These are phyloP conservation scores for Pitta sordida DNA, from an alignment of 2,113 vertebrate species.

Conservation along the genomic window DNA sequence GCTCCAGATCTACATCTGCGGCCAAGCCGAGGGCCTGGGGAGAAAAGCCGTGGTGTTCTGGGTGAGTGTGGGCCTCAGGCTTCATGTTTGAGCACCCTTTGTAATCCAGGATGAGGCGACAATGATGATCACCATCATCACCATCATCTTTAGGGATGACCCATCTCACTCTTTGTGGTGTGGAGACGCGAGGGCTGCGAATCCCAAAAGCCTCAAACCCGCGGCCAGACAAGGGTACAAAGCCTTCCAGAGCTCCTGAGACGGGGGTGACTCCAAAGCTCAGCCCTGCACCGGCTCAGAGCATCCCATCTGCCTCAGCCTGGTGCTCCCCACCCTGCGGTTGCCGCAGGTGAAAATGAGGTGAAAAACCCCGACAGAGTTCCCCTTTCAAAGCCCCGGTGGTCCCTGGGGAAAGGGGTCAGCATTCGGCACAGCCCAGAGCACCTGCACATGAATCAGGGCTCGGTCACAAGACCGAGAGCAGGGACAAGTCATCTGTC, in stretches of 20 bases:
- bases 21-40: neutral
- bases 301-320: fast-evolving
- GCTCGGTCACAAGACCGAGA: constrained; percentile 14
- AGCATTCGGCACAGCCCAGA: fast-evolving
- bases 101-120: neutral
- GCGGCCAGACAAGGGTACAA: fast-evolving
- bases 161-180: neutral
- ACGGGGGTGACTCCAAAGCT: fast-evolving
- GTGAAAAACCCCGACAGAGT: neutral
- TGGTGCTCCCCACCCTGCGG: too few relatives aligned
- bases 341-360: neutral
- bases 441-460: neutral
- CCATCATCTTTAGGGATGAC: neutral
- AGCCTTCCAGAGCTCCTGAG: neutral
- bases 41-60: fast-evolving
- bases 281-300: fast-evolving
- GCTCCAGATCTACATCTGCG: constrained; percentile 2
- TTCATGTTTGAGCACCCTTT: neutral
- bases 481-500: neutral
- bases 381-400: neutral
- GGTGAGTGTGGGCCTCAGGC: fast-evolving
- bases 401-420: neutral
- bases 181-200: fast-evolving
- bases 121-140: neutral
- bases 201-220: neutral